Evolutionary conservation across 2,113 vertebrate genomes (phyloP).

Genomic region (Fulmarus glacialis): DNA sequence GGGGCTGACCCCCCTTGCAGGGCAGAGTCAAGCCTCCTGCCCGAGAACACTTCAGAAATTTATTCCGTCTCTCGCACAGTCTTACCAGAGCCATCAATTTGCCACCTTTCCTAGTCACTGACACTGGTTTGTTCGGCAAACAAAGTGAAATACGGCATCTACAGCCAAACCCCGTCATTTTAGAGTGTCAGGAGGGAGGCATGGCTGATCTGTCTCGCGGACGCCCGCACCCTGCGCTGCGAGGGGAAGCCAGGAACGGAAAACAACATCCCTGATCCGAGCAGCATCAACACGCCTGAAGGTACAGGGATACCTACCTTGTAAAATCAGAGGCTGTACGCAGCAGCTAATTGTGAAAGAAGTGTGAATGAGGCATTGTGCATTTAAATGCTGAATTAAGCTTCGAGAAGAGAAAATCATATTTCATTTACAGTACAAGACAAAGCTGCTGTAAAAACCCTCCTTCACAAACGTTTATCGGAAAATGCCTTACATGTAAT

Average conservation of each 20-base stretch:
- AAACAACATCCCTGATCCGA: accelerated
- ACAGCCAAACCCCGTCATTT: accelerated
- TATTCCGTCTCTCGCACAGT: accelerated
- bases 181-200: neutral
- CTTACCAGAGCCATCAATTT: no score
- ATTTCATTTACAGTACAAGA: neutral
- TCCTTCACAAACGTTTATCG: neutral
- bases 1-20: neutral
- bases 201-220: accelerated
- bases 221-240: neutral
- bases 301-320: accelerated
- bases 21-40: neutral
- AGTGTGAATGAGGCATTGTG: neutral
- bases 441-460: neutral
- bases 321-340: neutral
- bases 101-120: neutral
- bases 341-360: neutral
- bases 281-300: neutral
- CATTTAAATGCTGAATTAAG: neutral
- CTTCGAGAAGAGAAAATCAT: neutral
- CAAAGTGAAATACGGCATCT: accelerated
- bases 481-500: neutral
- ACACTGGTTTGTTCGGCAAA: accelerated
- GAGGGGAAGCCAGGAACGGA: accelerated
- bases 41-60: accelerated